Conservation (phyloP, 2,113 vertebrate genomes). For the Plectropomus leopardus region DNA sequence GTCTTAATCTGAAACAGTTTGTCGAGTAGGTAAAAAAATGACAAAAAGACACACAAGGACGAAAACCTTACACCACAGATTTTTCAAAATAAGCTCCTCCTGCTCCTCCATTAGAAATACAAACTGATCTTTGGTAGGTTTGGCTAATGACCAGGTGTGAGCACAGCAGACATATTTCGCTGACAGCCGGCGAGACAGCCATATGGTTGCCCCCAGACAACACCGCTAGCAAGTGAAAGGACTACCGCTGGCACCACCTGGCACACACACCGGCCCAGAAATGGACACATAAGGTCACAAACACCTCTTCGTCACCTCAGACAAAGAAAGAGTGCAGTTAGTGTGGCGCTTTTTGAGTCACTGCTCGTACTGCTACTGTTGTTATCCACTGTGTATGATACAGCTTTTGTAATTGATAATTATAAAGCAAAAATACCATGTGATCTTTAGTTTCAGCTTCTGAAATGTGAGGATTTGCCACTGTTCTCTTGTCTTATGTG, state of each 20-base stretch:
- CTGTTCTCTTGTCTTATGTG: not conserved
- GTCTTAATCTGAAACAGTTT: not conserved
- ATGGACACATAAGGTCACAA: constrained; percentile 56
- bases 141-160: constrained; percentile 23
- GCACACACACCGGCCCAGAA: constrained; percentile 46
- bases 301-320: constrained; percentile 51
- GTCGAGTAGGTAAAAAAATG: not conserved
- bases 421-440: not conserved
- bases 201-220: constrained; percentile 61
- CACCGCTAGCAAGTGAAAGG: constrained; percentile 24
- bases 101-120: constrained; percentile 4
- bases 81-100: not conserved
- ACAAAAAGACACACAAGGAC: not conserved
- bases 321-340: constrained; percentile 25
- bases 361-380: not conserved
- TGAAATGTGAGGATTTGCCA: not conserved
- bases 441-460: not conserved
- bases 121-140: not conserved
- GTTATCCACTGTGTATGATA: not conserved
- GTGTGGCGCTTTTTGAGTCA: constrained; percentile 23
- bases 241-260: constrained; percentile 69
- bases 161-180: constrained; percentile 13
- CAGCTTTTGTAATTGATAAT: not conserved
- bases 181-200: constrained; percentile 63
- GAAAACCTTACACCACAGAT: not conserved